These are phyloP conservation scores for Polylopha cassiicola DNA, from an alignment of 2,888 invertebrate species.

Conservation along the genomic window DNA sequence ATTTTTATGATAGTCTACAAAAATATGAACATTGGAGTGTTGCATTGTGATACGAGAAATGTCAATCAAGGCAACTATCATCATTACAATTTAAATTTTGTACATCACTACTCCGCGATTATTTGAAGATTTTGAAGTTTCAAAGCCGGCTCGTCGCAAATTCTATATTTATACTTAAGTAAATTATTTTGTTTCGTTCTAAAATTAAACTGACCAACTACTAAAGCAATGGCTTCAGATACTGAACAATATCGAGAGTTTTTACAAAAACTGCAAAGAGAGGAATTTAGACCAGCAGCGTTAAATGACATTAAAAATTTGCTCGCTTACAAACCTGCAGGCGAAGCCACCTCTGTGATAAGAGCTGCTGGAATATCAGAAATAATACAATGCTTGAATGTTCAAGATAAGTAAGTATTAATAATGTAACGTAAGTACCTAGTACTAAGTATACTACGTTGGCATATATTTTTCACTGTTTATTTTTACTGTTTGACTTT, in stretches of 20 bases:
- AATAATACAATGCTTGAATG: conserved; percentile 81
- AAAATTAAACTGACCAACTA: no score
- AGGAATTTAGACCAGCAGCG: conserved; percentile 47
- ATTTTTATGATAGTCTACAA: no score
- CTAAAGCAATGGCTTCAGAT: conserved; percentile 41
- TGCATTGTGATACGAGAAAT: no score
- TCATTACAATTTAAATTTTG: neutral
- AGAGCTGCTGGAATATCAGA: conserved; percentile 71
- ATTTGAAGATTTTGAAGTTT: conserved; percentile 5
- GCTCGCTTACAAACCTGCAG: conserved; percentile 44
- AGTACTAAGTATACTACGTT: no score
- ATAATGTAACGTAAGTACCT: no score
- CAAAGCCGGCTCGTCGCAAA: neutral
- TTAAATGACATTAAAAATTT: conserved; percentile 60
- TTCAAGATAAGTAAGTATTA: conserved; percentile 53
- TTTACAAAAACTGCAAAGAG: conserved; percentile 45
- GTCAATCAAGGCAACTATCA: no score
- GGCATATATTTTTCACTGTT: no score
- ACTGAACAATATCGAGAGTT: conserved; percentile 46
- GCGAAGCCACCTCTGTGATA: conserved; percentile 44
- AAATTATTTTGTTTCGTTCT: neutral
- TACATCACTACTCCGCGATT: conserved; percentile 8
- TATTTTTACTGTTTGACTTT: no score
- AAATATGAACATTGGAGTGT: no score
- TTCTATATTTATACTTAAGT: neutral